These are phyloP conservation scores for Megaptera novaeangliae DNA, from an alignment of 2,113 vertebrate genomes.

Conservation along the genomic window DNA sequence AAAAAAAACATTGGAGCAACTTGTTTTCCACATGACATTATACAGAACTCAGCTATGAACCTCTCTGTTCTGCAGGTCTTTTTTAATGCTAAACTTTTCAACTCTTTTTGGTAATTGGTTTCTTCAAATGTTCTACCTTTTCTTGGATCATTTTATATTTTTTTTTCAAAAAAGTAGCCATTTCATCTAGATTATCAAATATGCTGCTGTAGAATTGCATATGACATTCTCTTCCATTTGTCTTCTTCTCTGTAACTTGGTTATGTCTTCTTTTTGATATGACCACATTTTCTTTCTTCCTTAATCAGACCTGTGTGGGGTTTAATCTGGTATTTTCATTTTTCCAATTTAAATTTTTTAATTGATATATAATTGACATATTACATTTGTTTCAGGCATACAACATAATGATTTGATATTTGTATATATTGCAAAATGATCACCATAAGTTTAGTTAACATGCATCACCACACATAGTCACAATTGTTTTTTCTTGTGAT, in stretches of 20 bases:
- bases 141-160: neutral
- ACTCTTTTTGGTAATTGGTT: neutral
- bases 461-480: neutral
- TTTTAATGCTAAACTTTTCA: neutral
- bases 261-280: neutral
- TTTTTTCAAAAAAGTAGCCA: neutral
- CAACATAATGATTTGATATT: neutral
- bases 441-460: neutral
- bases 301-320: neutral
- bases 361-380: neutral
- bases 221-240: neutral
- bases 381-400: neutral
- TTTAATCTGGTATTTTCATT: neutral
- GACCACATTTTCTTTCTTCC: neutral
- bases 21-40: neutral
- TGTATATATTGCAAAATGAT: neutral
- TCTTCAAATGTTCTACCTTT: neutral
- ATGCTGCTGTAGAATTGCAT: neutral
- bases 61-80: neutral
- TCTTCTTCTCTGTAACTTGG: neutral
- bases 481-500: neutral
- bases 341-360: neutral
- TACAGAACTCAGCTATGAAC: neutral
- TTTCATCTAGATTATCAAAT: neutral
- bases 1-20: neutral